Conservation (phyloP, 2,113 vertebrate genomes). For the Nannospalax galili region DNA sequence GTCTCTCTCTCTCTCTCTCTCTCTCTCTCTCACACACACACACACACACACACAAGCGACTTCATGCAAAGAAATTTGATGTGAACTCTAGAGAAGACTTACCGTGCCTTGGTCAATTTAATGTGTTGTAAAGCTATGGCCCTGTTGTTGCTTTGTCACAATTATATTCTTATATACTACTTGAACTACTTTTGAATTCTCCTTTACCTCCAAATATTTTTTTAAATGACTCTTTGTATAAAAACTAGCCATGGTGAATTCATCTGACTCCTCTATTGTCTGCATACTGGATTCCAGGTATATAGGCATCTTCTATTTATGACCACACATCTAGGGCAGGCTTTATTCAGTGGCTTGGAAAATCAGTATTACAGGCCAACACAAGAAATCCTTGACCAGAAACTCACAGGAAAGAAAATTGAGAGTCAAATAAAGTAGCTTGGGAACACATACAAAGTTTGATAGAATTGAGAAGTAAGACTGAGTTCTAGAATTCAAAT, state of each 20-base stretch:
- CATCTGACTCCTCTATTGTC: neutral
- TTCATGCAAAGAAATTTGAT: conserved; percentile 23
- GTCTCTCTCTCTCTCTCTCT: neutral
- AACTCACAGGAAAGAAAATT: conserved; percentile 38
- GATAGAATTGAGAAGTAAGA: conserved; percentile 3
- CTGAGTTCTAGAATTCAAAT: neutral
- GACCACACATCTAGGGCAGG: conserved; percentile 7
- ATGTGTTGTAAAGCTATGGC: neutral
- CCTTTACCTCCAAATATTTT: conserved; percentile 43
- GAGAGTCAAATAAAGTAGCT: conserved; percentile 17
- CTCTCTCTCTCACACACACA: neutral
- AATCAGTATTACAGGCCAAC: neutral
- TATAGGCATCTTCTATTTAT: conserved; percentile 18
- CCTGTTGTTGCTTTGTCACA: neutral
- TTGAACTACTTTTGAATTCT: conserved; percentile 41
- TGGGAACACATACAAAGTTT: conserved; percentile 1
- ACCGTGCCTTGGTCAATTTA: conserved; percentile 6
- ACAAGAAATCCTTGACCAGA: conserved; percentile 28
- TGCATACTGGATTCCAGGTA: neutral
- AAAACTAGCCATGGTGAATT: neutral
- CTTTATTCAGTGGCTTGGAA: conserved; percentile 9
- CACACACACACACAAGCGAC: neutral
- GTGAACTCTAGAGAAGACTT: neutral
- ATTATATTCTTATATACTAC: neutral
- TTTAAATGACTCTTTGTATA: neutral